These are phyloP conservation scores for Antechinus flavipes DNA, from an alignment of 2,113 vertebrate species.

Conservation along the genomic window DNA sequence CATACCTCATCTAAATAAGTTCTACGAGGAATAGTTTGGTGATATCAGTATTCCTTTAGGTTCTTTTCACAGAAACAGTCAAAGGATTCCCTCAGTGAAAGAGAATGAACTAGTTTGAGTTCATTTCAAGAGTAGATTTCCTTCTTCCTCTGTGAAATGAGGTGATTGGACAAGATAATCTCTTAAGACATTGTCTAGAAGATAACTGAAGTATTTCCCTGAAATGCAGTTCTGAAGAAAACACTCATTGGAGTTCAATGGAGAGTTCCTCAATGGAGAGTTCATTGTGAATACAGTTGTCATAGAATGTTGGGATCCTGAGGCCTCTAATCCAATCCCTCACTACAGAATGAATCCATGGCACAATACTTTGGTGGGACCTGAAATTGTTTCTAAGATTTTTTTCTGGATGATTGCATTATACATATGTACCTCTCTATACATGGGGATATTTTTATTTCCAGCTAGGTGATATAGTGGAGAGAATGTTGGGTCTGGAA, in stretches of 20 bases:
- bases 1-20: conserved; percentile 20
- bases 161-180: not conserved
- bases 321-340: not conserved
- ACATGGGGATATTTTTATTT: not conserved
- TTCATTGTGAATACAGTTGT: not conserved
- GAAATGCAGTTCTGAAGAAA: not conserved
- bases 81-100: not conserved
- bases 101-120: not conserved
- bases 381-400: not conserved
- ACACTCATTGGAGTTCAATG: not conserved
- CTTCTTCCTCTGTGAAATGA: not conserved
- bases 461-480: too few relatives aligned
- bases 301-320: not conserved
- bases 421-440: not conserved
- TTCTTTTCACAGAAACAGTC: not conserved
- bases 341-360: not conserved
- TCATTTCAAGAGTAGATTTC: not conserved
- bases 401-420: not conserved
- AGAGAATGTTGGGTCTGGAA: too few relatives aligned
- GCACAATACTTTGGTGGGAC: not conserved
- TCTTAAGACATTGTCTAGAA: not conserved
- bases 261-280: not conserved
- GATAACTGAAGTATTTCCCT: not conserved
- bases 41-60: not conserved
- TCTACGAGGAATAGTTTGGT: conserved; percentile 7